Evolutionary conservation across 2,888 invertebrate species (phyloP).

Genomic region (Brachyopa scutellaris): DNA sequence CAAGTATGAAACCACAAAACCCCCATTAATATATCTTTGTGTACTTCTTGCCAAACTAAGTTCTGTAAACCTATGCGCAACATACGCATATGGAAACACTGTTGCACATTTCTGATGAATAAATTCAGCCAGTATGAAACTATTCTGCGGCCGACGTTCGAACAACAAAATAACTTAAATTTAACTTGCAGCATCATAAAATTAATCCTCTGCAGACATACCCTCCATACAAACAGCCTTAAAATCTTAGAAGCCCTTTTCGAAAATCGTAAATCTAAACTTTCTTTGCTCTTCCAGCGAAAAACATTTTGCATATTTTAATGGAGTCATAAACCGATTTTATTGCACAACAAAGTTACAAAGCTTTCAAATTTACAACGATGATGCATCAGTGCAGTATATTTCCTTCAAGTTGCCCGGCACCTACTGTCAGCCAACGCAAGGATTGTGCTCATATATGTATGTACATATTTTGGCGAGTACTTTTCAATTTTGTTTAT

Average conservation of each 20-base stretch:
- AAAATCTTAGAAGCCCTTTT: conserved; percentile 64
- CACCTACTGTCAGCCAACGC: not conserved
- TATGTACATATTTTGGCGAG: conserved; percentile 16
- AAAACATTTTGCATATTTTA: conserved; percentile 62
- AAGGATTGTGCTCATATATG: not conserved
- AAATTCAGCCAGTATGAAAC: conserved; percentile 24
- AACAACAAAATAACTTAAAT: conserved; percentile 34
- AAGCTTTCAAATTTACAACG: conserved; percentile 61
- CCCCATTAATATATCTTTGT: too few relatives aligned
- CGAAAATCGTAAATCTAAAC: conserved; percentile 67
- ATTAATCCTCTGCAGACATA: conserved; percentile 15
- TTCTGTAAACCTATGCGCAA: too few relatives aligned
- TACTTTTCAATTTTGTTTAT: conserved; percentile 62
- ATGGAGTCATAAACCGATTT: conserved; percentile 61
- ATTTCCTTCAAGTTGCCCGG: not conserved
- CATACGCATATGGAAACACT: conserved; percentile 46
- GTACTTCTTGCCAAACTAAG: too few relatives aligned
- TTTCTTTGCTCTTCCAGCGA: too few relatives aligned
- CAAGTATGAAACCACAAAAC: too few relatives aligned
- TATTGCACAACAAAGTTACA: conserved; percentile 63
- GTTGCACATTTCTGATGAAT: conserved; percentile 18
- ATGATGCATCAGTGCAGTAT: conserved; percentile 56
- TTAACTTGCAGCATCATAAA: conserved; percentile 23
- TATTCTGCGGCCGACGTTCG: not conserved
- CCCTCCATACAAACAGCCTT: conserved; percentile 44